These are phyloP conservation scores for Heliconius hewitsoni DNA, from an alignment of 1,140 invertebrate species.

Conservation along the genomic window DNA sequence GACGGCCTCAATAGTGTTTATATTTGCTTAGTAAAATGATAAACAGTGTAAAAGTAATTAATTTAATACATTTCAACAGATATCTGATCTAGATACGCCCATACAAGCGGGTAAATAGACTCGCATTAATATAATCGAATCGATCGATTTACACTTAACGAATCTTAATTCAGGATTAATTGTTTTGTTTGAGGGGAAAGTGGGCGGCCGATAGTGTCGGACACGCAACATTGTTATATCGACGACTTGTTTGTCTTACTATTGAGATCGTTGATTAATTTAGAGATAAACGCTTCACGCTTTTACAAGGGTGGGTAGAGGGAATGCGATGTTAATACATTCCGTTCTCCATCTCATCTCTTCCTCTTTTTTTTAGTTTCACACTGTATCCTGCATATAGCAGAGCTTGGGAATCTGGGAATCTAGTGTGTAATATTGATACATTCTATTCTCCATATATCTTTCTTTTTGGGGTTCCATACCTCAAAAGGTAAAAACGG, in stretches of 20 bases:
- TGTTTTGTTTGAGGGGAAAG: constrained; percentile 21
- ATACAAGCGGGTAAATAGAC: neutral
- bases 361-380: too few relatives aligned
- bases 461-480: too few relatives aligned
- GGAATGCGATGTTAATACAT: too few relatives aligned
- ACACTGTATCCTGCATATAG: too few relatives aligned
- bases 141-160: constrained; percentile 29
- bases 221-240: constrained; percentile 31
- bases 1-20: too few relatives aligned
- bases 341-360: too few relatives aligned
- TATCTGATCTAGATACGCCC: constrained; percentile 6
- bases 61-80: neutral
- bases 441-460: too few relatives aligned
- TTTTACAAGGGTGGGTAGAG: too few relatives aligned
- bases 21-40: neutral
- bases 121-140: constrained; percentile 25
- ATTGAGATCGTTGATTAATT: neutral
- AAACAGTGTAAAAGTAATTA: constrained; percentile 5
- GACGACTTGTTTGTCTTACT: constrained; percentile 18
- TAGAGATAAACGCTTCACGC: too few relatives aligned
- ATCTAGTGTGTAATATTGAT: too few relatives aligned
- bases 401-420: too few relatives aligned
- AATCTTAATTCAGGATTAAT: constrained; percentile 30
- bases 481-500: too few relatives aligned
- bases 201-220: constrained; percentile 27